Evolutionary conservation across 2,797 vertebrate species (phyloP).

Genomic region (Notamacropus eugenii): DNA sequence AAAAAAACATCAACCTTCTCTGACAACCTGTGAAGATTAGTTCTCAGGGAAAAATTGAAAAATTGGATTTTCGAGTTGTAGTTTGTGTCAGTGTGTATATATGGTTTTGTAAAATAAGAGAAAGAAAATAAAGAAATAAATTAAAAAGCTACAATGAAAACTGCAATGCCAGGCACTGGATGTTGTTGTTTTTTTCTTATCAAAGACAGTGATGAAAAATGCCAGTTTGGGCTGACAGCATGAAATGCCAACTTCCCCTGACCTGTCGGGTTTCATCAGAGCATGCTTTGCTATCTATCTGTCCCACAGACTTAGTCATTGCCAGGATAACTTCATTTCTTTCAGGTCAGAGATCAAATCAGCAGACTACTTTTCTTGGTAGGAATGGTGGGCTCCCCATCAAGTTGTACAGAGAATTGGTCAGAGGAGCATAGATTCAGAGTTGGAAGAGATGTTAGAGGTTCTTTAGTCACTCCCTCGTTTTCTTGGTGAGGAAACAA

Average conservation of each 20-base stretch:
- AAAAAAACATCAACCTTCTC: constrained; percentile 43
- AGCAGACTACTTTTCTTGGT: constrained; percentile 47
- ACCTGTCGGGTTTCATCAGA: background rate
- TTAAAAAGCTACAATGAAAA: constrained; percentile 55
- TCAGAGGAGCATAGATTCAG: background rate
- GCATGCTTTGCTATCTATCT: constrained; percentile 30
- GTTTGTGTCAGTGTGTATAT: constrained; percentile 22
- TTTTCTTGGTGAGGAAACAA: background rate
- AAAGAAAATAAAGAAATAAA: constrained; percentile 39
- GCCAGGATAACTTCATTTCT: constrained; percentile 57
- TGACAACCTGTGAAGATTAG: constrained; percentile 9
- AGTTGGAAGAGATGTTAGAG: background rate
- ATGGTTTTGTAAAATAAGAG: background rate
- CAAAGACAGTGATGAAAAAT: constrained; percentile 59
- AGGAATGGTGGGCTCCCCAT: background rate
- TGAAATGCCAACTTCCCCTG: constrained; percentile 13
- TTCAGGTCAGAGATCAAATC: constrained; percentile 38
- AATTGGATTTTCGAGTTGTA: constrained; percentile 37
- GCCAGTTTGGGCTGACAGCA: constrained; percentile 31
- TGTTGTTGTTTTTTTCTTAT: constrained; percentile 50
- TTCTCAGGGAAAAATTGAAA: constrained; percentile 47
- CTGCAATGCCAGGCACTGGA: constrained; percentile 14
- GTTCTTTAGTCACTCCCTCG: background rate
- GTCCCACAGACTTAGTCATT: constrained; percentile 55
- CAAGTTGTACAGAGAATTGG: background rate